Conservation (phyloP, 2,113 vertebrate genomes). For the Corydoras sp. region DNA sequence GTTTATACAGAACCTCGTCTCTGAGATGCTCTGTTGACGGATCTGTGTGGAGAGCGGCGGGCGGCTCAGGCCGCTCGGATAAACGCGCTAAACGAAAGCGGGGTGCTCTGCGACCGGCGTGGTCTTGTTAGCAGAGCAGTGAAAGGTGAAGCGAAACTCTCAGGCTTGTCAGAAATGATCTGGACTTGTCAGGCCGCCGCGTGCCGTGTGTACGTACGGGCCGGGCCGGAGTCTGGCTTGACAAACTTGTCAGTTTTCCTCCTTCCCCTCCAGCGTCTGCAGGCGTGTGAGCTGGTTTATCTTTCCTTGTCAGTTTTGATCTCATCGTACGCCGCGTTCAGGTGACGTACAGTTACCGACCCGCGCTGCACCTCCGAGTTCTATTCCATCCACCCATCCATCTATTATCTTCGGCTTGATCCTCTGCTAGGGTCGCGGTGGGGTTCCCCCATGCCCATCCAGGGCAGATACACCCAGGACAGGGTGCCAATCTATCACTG, state of each 20-base stretch:
- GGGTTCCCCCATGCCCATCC: too few relatives aligned
- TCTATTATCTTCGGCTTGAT: too few relatives aligned
- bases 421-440: too few relatives aligned
- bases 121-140: conserved; percentile 36
- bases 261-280: not conserved
- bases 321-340: conserved; percentile 3
- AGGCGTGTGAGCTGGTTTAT: conserved; percentile 25
- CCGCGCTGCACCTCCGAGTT: not conserved
- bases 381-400: too few relatives aligned
- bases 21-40: conserved; percentile 11
- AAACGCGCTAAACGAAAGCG: conserved; percentile 5
- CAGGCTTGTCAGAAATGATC: conserved; percentile 38
- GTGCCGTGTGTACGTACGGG: conserved; percentile 10
- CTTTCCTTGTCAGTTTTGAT: conserved; percentile 39
- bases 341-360: conserved; percentile 13
- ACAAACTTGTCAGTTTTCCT: conserved; percentile 27
- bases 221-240: conserved; percentile 21
- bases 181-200: conserved; percentile 23
- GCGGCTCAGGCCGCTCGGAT: too few relatives aligned
- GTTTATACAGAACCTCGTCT: too few relatives aligned
- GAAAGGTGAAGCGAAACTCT: conserved; percentile 36
- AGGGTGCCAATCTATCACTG: too few relatives aligned
- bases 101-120: not conserved
- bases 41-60: conserved; percentile 1
- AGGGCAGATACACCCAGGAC: too few relatives aligned